These are phyloP conservation scores for Cirrhinus molitorella DNA, from an alignment of 2,797 vertebrate species.

Conservation along the genomic window DNA sequence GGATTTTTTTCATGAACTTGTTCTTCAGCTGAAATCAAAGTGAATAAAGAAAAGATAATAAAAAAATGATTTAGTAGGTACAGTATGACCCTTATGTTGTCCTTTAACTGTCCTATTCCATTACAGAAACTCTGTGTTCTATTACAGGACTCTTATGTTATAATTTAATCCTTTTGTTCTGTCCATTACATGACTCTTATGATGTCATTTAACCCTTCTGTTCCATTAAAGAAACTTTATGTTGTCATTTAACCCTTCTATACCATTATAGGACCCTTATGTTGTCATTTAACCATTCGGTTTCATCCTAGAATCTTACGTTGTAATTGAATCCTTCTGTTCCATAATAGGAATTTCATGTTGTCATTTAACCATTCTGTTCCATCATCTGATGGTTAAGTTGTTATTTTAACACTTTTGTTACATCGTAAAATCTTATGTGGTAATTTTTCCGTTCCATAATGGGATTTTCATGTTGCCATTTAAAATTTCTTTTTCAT, in stretches of 20 bases:
- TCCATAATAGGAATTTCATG: not conserved
- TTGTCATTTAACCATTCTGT: not conserved
- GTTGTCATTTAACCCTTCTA: not conserved
- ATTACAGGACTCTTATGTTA: not conserved
- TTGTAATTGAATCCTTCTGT: not conserved
- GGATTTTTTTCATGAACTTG: constrained; percentile 99
- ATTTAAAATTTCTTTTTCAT: too few species aligned
- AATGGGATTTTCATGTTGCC: too few species aligned
- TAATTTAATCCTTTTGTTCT: not conserved
- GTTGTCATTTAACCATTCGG: not conserved
- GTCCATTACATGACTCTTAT: not conserved
- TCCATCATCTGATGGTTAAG: too few species aligned
- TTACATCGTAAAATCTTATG: too few species aligned
- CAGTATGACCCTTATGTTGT: not conserved
- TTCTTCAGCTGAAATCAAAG: constrained; percentile 85
- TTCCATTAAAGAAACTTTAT: not conserved
- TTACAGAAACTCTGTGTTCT: not conserved
- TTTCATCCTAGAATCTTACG: not conserved
- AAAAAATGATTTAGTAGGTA: not conserved
- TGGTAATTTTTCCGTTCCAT: too few species aligned
- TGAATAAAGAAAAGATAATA: not conserved
- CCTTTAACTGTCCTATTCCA: not conserved
- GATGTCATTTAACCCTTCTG: not conserved
- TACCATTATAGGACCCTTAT: not conserved
- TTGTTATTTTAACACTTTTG: too few species aligned